phyloP scores from a whole-genome alignment of 2,113 vertebrate genomes.

The Istiophorus platypterus region DNA sequence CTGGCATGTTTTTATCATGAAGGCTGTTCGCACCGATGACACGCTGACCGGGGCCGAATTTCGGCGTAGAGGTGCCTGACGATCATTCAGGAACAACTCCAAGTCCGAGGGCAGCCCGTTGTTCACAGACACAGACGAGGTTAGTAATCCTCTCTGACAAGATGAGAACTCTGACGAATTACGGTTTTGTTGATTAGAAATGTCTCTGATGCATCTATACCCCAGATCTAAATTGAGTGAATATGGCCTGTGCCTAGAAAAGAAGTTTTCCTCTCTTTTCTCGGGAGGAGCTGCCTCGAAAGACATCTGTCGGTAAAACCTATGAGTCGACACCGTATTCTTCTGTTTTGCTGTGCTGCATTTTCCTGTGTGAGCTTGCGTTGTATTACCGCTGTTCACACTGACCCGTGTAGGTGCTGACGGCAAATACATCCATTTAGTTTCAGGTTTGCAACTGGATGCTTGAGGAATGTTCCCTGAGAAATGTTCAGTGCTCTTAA shows the following conservation, averaged over 20 bases:
- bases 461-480: slow-evolving; percentile 54
- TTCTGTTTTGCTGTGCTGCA: slow-evolving; percentile 71
- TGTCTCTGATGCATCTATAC: slow-evolving; percentile 81
- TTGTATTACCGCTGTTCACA: slow-evolving; percentile 36
- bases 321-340: slow-evolving; percentile 70
- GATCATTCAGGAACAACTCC: slow-evolving; percentile 82
- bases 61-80: slow-evolving; percentile 85
- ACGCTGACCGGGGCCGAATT: slow-evolving; percentile 97
- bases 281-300: slow-evolving; percentile 71
- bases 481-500: slow-evolving; percentile 36
- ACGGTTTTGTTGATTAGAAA: slow-evolving; percentile 79
- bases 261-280: slow-evolving; percentile 70
- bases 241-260: slow-evolving; percentile 78
- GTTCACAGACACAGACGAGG: slow-evolving; percentile 52
- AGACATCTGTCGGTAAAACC: slow-evolving; percentile 80
- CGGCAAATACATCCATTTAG: slow-evolving; percentile 57
- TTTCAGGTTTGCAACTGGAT: slow-evolving; percentile 54
- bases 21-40: slow-evolving; percentile 93
- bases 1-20: slow-evolving; percentile 97
- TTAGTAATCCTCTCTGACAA: slow-evolving; percentile 50
- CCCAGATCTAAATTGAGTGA: slow-evolving; percentile 85
- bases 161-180: slow-evolving; percentile 66
- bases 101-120: slow-evolving; percentile 76
- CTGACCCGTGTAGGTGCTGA: slow-evolving; percentile 29
- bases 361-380: slow-evolving; percentile 64